Base-by-base conservation (phyloP, 2,797 vertebrate genomes). In the Zalophus californianus region DNA sequence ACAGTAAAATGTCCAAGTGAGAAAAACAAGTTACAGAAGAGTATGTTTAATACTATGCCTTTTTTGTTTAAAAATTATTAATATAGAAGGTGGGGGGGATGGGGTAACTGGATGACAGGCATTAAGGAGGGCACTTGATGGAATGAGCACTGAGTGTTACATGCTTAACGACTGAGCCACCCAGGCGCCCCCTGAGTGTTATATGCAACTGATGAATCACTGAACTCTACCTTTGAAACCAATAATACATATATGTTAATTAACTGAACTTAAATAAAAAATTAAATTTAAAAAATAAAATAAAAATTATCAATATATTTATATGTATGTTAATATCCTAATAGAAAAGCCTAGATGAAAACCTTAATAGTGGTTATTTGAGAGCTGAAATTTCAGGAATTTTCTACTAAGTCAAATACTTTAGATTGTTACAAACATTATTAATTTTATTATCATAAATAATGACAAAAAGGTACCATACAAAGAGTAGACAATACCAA, bases 351-450 rank as follows among this genome's bases (percentile, higher is more conserved):
- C 78, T 77, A 27, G 60, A 90, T 64, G n/a, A 92, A 97, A 96
- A 96, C 35, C 32, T 48, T 85, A 87, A 66, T 7, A 89, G 23
- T 82, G 66, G 9, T 92, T 86, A 89, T 89, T 82, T 92, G 32
- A 87, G 54, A 77, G 32, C 32, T 91, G 52, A 75, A 95, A 85
- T 86, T 94, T 96, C 35, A 91, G 32, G 38, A 95, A 94, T 94
- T n/a, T 82, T 86, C 68, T 92, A 82, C 44, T 83, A 87, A 62
- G 14, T 75, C 23, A 94, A 96, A 91, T 35, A 75, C 35, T 80
- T 96, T 77, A 75, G 85, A 89, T 70, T 79, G 5, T 86, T 48
- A 91, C 25, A 79, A 62, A 54, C 6, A 89, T 58, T 73, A 60
- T 82, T 82, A 72, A 86, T 79, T 88, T 66, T 87, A 68, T 89